Evolutionary conservation across 2,113 vertebrate genomes (phyloP), one percentile per base, ranked within the genome.

Genomic region (Apistogramma diplotaenia): DNA sequence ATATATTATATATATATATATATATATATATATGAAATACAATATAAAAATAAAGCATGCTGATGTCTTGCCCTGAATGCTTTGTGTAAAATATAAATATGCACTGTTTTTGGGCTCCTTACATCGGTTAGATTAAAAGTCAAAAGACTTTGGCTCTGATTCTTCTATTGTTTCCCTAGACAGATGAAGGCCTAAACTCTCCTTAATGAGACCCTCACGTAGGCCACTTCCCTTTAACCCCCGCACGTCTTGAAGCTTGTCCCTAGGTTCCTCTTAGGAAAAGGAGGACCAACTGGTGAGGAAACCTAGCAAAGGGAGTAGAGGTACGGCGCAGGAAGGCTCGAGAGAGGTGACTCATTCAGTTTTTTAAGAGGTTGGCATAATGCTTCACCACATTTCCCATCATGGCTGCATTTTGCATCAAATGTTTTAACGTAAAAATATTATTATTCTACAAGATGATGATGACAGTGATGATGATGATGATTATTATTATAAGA

Each of bases 211-310:
- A 83, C 89, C 83, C 35, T 88, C 90, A 93, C 89, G 91, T 92
- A 92, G 85, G 78, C 90, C 85, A 92, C 83, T 94, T 95, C 93
- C 90, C 91, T 87, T 91, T 92, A 86, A 92, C 93, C 93, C 87
- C 85, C 60, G 46, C 18, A 83, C 86, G 88, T 89, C 83, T 87
- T 84, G 56, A 90, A 78, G 88, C 94, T 92, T 92, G 81, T 85
- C 89, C 93, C 73, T 67, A 9, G 91, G 93, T 96, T 95, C 92
- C 94, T 92, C 82, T 94, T 92, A 93, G 94, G 96, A 96, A 96
- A 95, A 88, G 91, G 87, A 86, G 93, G 90, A 92, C 93, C 91
- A 86, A 92, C 94, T 93, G 95, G 93, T 93, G 91, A 95, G 96
- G 96, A 96, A 97, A 94, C 86, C 81, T 79, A 90, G 91, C 85